These are phyloP conservation scores for Pogona vitticeps DNA, from an alignment of 2,113 vertebrate species.

Conservation along the genomic window DNA sequence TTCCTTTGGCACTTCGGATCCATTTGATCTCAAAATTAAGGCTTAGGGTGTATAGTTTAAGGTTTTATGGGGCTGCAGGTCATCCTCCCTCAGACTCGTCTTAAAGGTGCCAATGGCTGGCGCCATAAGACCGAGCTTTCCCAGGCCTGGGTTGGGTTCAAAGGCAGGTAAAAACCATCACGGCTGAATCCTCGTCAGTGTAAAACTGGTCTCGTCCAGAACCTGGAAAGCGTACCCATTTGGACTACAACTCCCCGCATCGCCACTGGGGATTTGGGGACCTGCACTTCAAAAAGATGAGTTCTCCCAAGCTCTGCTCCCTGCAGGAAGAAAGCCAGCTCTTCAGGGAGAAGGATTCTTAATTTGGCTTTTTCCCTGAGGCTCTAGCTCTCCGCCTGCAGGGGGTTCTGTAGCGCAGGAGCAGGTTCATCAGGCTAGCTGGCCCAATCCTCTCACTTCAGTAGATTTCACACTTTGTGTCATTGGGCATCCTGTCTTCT, in stretches of 20 bases:
- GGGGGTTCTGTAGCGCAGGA: neutral
- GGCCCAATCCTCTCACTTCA: too few species aligned
- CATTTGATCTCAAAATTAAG: neutral
- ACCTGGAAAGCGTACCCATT: neutral
- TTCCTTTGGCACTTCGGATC: neutral
- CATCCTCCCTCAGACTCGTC: neutral
- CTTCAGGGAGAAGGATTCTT: too few species aligned
- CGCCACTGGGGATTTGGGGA: too few species aligned
- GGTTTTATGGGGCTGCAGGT: neutral
- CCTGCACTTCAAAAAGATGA: too few species aligned
- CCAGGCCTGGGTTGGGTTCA: neutral
- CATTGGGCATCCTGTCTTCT: too few species aligned
- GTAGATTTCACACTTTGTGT: too few species aligned
- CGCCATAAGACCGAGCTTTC: neutral
- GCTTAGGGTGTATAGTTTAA: neutral
- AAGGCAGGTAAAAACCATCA: too few species aligned
- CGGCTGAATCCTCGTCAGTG: neutral
- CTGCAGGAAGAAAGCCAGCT: neutral
- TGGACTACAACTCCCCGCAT: too few species aligned
- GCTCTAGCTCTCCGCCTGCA: neutral
- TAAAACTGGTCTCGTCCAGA: neutral
- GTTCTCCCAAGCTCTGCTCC: too few species aligned
- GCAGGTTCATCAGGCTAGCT: too few species aligned
- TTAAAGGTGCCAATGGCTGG: neutral
- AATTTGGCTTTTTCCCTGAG: neutral